phyloP scores from a whole-genome alignment of 2,888 invertebrate species.

The Podabrus alpinus region DNA sequence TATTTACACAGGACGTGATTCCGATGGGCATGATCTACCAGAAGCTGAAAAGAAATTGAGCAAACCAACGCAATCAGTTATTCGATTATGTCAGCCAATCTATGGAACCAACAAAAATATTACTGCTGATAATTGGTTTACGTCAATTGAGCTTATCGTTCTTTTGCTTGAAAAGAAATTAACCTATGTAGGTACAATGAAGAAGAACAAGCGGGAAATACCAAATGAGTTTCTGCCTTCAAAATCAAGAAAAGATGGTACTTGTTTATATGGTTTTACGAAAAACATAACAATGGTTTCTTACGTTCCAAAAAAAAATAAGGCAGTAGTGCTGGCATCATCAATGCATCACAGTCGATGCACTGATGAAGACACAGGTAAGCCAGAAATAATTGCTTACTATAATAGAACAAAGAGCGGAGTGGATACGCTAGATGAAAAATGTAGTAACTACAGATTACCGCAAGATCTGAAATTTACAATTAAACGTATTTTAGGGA shows the following conservation, averaged over 20 bases:
- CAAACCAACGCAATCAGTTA: neutral
- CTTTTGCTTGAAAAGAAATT: constrained; percentile 42
- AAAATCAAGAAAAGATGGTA: neutral
- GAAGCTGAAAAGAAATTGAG: neutral
- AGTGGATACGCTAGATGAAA: neutral
- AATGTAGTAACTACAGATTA: neutral
- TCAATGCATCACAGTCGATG: neutral
- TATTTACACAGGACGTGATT: too few species aligned
- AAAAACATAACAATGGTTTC: constrained; percentile 15
- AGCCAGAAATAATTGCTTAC: constrained; percentile 4
- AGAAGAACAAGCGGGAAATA: constrained; percentile 46
- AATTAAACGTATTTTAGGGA: too few species aligned
- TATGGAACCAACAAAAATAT: neutral
- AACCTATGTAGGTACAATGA: constrained; percentile 43
- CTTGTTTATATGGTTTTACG: constrained; percentile 17
- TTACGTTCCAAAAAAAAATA: constrained; percentile 22
- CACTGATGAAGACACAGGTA: neutral
- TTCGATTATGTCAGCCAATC: neutral
- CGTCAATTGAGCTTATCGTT: constrained; percentile 41
- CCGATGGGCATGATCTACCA: constrained; percentile 17
- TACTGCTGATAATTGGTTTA: constrained; percentile 45
- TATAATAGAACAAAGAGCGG: neutral
- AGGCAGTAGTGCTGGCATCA: constrained; percentile 17
- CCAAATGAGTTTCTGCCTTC: constrained; percentile 36
- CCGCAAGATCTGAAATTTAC: too few species aligned